Base-by-base conservation (phyloP, 2,888 invertebrate species). In the Tetheella fluctuosa region DNA sequence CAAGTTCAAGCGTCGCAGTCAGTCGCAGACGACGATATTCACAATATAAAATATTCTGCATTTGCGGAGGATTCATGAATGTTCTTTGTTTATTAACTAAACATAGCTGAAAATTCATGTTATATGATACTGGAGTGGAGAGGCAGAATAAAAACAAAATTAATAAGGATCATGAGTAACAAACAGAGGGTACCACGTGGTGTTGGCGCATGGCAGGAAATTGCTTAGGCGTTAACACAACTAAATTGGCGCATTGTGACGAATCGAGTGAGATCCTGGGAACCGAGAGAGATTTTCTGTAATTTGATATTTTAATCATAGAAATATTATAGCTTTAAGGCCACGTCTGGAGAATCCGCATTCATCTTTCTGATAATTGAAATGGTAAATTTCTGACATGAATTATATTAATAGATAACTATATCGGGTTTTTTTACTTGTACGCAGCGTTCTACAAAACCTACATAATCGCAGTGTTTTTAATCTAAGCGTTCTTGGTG, bases 181-280 rank as follows among this genome's bases (percentile, higher is more conserved):
- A 60, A 68, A 71, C 63, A 3, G 39, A 63, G 62, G 37, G 61
- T 20, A 69, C 71, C 76, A 79, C 73, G 74, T 74, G 79, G 72
- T 67, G 71, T 2, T 34, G 34, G 34, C 34, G 13, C 73, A 72
- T 64, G 76, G 71, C 86, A 85, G 88, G 86, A 89, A 89, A 87
- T 85, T 72, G 76, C 74, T 71, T 59, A 79, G 69, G 74, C 79
- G 69, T 83, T 55, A 34, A 66, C 63, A 53, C 68, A 67, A 69
- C 61, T 67, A 70, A 73, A 72, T 67, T 64, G 60, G 60, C 60
- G 60, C 68, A 71, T 74, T 69, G 68, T 74, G 59, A 64, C 57
- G 54, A 60, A 66, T n/a, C n/a, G n/a, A n/a, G n/a, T n/a, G n/a
- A n/a, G n/a, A n/a, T 60, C 60, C 59, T 63, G 69, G 70, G 70